phyloP scores from a whole-genome alignment of 2,797 vertebrate genomes.

The Halcyon leucocephala region DNA sequence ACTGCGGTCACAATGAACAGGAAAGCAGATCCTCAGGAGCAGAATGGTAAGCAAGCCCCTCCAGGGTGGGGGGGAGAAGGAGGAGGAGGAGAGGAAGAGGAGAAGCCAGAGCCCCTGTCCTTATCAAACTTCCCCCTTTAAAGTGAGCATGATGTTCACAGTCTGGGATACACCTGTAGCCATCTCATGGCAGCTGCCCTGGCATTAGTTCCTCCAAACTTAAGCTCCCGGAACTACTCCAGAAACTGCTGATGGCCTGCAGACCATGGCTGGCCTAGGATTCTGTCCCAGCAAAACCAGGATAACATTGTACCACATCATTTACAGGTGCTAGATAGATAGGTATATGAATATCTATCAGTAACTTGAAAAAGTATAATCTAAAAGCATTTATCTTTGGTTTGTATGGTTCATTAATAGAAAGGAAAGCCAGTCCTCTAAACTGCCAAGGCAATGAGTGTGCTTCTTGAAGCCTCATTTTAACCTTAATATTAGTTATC shows the following conservation, averaged over 20 bases:
- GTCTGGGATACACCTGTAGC: not conserved
- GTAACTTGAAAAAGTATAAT: not conserved
- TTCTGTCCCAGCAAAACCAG: not conserved
- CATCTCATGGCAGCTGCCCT: too few relatives aligned
- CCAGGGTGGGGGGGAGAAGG: too few relatives aligned
- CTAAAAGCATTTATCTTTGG: not conserved
- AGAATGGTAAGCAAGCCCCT: too few relatives aligned
- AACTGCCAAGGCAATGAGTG: not conserved
- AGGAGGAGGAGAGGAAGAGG: not conserved
- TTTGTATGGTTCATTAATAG: not conserved
- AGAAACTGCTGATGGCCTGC: too few relatives aligned
- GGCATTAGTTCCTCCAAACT: too few relatives aligned
- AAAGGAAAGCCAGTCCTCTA: not conserved
- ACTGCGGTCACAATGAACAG: not conserved
- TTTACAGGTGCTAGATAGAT: not conserved
- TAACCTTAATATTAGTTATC: not conserved
- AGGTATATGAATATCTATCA: rapidly evolving
- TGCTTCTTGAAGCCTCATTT: not conserved
- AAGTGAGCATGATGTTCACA: not conserved
- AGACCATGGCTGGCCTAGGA: too few relatives aligned
- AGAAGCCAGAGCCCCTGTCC: not conserved
- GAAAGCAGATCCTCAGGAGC: not conserved
- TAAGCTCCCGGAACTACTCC: too few relatives aligned
- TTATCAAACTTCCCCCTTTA: not conserved
- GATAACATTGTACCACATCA: not conserved